Base-by-base conservation (phyloP, 1,140 invertebrate genomes). In the honey bee (Apis mellifera) region DNA sequence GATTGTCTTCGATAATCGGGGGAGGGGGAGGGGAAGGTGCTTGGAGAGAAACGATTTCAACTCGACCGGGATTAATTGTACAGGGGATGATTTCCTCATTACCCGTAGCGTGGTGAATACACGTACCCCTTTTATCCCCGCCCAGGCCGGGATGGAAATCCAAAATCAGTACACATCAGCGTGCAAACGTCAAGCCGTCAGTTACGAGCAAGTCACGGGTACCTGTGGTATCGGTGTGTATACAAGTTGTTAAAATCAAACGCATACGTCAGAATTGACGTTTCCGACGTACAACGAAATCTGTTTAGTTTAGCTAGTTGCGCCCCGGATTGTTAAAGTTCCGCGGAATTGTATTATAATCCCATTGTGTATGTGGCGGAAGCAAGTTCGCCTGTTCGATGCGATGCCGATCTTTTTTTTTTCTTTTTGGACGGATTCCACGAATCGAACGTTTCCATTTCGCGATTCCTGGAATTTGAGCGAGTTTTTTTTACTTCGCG, bases 161-260 rank as follows among this genome's bases (percentile, higher is more conserved):
- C 75, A 52, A 82, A 82, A 82, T 82, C 81, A 71, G 81, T 82
- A 78, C 50, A 78, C 81, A 82, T 82, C 81, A 78, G 65, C 66
- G 81, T 69, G 68, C 57, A 82, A 78, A 82, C 66, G 81, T 78
- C 81, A 82, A 82, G 52, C 81, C 81, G 81, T 82, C 81, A 82
- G 75, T 78, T 70, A 82, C 68, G 77, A 52, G 32, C 21, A 12
- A 59, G 71, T 7, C 71, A 21, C 19, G 32, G 9, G 42, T 60
- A 11, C 21, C 54, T 68, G 42, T n/a, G n/a, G 42, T 62, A 62
- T 82, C n/a, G 60, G 64, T 78, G 64, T 78, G 59, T 82, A 77
- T 77, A 64, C 81, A 78, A 82, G 81, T 78, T 70, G 81, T 82
- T 82, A 69, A 82, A 82, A 82, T 82, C 81, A 82, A 82, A 82